A percentile compares a stretch with the other conserved stretches of the same genome.
These are phyloP conservation scores for Heteronetta atricapilla DNA, from an alignment of 2,113 vertebrate genomes.

Conservation along the genomic window DNA sequence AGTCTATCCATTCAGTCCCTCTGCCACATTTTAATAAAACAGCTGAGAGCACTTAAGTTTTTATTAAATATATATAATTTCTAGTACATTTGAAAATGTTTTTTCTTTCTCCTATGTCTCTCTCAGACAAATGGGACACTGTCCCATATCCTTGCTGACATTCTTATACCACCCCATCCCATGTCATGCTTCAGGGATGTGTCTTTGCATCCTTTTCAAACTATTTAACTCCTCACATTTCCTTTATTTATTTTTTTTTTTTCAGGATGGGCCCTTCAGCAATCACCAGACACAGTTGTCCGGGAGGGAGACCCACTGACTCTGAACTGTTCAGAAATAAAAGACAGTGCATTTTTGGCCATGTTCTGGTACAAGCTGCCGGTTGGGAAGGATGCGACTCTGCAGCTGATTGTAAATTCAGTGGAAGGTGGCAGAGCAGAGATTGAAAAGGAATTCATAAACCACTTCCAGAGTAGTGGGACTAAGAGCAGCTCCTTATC, in stretches of 20 bases:
- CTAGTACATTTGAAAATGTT: too few species aligned
- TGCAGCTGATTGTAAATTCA: background rate
- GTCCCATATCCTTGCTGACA: background rate
- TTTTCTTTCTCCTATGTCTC: background rate
- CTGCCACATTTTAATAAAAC: background rate
- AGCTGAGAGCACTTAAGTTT: background rate
- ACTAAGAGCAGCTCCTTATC: background rate
- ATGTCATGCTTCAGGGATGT: background rate
- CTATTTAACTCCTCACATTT: background rate
- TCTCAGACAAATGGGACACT: background rate
- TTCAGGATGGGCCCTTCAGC: background rate
- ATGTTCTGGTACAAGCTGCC: background rate
- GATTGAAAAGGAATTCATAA: background rate
- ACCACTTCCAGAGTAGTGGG: background rate
- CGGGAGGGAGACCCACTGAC: background rate
- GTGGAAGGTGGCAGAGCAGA: background rate
- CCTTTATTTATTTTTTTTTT: background rate
- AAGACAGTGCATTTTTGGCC: fast-evolving
- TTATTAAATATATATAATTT: background rate
- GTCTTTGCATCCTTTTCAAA: background rate
- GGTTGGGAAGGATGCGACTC: background rate
- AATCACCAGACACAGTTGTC: background rate
- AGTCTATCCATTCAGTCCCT: fast-evolving
- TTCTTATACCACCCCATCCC: background rate
- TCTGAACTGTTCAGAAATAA: background rate